Base-by-base conservation (phyloP, 2,888 invertebrate species). In the Spialia ferax region DNA sequence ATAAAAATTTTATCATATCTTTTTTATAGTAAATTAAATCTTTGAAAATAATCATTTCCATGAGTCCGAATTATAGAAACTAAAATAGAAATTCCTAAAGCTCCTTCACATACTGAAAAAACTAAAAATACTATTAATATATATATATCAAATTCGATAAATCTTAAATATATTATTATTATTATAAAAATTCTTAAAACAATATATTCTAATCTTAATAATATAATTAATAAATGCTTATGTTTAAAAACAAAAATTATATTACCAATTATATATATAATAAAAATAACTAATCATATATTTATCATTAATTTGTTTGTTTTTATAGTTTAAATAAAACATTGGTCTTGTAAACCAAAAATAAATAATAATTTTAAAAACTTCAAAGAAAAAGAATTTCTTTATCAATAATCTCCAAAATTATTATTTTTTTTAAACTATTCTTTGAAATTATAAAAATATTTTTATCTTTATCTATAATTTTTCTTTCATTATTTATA, bases 301-400 rank as follows among this genome's bases (percentile, higher is more conserved):
- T 89, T 75, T 76, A 88, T 85, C 88, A 91, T 87, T 91, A 95
- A 94, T 93, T 13, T 13, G 13, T 13, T 42, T 42, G 93, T 78
- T 94, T 95, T 95, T 94, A 95, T 95, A 95, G 93, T 95, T 95
- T 95, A 95, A 94, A 76, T 56, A 95, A 95, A 95, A 95, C 89
- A 94, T 94, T 95, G 95, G 94, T 95, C 94, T 95, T 95, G 95
- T 96, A 95, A 95, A 95, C 78, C 95, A 95, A 95, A 94, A 90
- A 87, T 94, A 95, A 94, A 85, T 74, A 52, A 63, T 70, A 79
- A 86, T 85, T 94, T 95, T 94, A 93, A 94, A 94, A 95, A 94
- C 92, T 93, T 94, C 94, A 95, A 94, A 91, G 89, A 93, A 94
- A 94, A 94, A 93, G 87, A 86, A 79, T 35, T 66, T 85, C 87